Conservation (phyloP, 1,140 invertebrate genomes). For the Eufriesea mexicana region DNA sequence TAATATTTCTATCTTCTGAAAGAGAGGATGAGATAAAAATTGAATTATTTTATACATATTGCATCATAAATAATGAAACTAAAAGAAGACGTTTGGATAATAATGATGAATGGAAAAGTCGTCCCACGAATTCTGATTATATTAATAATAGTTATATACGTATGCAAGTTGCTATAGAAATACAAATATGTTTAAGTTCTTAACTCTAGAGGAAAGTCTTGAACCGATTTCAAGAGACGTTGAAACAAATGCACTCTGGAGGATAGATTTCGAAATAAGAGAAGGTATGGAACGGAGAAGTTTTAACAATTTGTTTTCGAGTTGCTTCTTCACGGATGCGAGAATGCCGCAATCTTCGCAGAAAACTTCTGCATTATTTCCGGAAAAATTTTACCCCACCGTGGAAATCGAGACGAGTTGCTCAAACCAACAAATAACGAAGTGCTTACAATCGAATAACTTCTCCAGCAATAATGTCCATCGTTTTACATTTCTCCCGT, state of each 20-base stretch:
- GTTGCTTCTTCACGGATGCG: not conserved
- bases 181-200: not conserved
- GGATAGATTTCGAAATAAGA: not conserved
- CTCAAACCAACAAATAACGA: not conserved
- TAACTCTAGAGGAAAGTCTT: not conserved
- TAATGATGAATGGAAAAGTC: too few relatives aligned
- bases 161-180: too few relatives aligned
- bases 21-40: too few relatives aligned
- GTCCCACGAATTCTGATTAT: too few relatives aligned
- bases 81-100: too few relatives aligned
- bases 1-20: too few relatives aligned
- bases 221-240: not conserved
- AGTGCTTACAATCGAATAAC: not conserved
- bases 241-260: not conserved
- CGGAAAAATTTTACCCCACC: not conserved
- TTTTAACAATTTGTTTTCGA: constrained; percentile 19
- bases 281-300: not conserved
- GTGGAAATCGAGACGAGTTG: not conserved
- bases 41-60: too few relatives aligned
- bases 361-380: not conserved
- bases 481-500: too few relatives aligned
- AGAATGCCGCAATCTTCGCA: not conserved
- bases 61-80: too few relatives aligned
- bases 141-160: too few relatives aligned
- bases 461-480: not conserved